These are phyloP conservation scores for Zygothrica quintamaculata DNA, from an alignment of 2,888 invertebrate genomes.

Conservation along the genomic window DNA sequence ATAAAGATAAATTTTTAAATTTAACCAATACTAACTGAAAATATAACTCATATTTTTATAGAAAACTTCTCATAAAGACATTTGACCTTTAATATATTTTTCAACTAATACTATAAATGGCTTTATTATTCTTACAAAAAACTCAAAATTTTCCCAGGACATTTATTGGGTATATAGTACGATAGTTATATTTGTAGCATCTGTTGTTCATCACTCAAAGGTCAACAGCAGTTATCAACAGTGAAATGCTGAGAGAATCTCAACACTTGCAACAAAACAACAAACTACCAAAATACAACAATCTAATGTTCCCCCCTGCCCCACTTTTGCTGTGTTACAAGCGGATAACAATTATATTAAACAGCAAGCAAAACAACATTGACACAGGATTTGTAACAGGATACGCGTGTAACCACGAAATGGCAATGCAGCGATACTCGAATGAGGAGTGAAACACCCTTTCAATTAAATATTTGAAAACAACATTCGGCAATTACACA, in stretches of 20 bases:
- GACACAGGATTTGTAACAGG: slow-evolving; percentile 83
- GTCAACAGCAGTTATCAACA: slow-evolving; percentile 42
- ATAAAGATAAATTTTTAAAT: not conserved
- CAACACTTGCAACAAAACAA: slow-evolving; percentile 56
- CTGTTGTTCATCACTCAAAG: slow-evolving; percentile 42
- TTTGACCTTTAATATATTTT: not conserved
- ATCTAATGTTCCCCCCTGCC: slow-evolving; percentile 7
- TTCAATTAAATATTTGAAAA: slow-evolving; percentile 82
- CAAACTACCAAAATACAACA: slow-evolving; percentile 23
- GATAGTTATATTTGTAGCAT: slow-evolving; percentile 37
- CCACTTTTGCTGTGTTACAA: too few relatives aligned
- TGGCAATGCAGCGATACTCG: slow-evolving; percentile 53
- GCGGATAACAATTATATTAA: slow-evolving; percentile 79
- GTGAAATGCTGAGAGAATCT: slow-evolving; percentile 61
- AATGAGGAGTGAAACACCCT: slow-evolving; percentile 80
- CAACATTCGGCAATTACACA: slow-evolving; percentile 83
- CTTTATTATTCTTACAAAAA: too few relatives aligned
- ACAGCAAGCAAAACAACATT: slow-evolving; percentile 69
- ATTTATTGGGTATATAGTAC: slow-evolving; percentile 15
- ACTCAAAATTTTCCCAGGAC: slow-evolving; percentile 42
- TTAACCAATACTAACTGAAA: too few relatives aligned
- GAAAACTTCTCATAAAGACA: not conserved
- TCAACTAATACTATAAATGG: not conserved
- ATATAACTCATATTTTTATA: too few relatives aligned
- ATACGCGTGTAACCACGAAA: slow-evolving; percentile 84